These are phyloP conservation scores for Pseudomyrmex flavicornis DNA, from an alignment of 1,140 invertebrate genomes.

Conservation along the genomic window DNA sequence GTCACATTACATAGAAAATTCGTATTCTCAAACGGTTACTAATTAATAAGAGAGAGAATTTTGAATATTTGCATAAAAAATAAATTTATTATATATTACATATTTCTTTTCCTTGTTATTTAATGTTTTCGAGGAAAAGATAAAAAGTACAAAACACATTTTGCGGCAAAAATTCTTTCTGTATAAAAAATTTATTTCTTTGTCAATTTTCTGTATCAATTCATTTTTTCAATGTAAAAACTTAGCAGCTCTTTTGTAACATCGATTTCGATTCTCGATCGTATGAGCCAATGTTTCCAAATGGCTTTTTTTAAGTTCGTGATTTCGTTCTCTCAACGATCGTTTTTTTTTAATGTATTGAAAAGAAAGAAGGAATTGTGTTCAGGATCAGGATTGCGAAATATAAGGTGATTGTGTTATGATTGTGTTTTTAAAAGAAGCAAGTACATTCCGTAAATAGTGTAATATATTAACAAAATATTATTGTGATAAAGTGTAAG, in stretches of 20 bases:
- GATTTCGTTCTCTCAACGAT: slow-evolving; percentile 55
- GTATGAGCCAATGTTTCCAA: slow-evolving; percentile 29
- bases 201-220: not conserved
- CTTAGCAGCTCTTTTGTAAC: slow-evolving; percentile 39
- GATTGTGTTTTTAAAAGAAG: slow-evolving; percentile 22
- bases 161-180: not conserved
- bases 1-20: no score
- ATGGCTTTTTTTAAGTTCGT: slow-evolving; percentile 33
- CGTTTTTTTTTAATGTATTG: slow-evolving; percentile 23
- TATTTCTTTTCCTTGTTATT: not conserved
- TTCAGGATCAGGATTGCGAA: not conserved
- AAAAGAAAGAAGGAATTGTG: slow-evolving; percentile 12
- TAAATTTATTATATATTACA: not conserved
- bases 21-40: no score
- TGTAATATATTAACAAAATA: not conserved
- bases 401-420: not conserved
- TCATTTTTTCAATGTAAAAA: slow-evolving; percentile 44
- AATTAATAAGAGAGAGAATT: not conserved
- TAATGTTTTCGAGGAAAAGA: not conserved
- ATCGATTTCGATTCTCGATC: not conserved
- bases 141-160: slow-evolving; percentile 8
- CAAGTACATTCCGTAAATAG: slow-evolving; percentile 6
- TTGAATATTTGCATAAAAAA: no score
- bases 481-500: slow-evolving; percentile 23
- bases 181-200: not conserved